These are phyloP conservation scores for Brachionus manjavacas DNA, from an alignment of 1,140 invertebrate genomes.

Conservation along the genomic window DNA sequence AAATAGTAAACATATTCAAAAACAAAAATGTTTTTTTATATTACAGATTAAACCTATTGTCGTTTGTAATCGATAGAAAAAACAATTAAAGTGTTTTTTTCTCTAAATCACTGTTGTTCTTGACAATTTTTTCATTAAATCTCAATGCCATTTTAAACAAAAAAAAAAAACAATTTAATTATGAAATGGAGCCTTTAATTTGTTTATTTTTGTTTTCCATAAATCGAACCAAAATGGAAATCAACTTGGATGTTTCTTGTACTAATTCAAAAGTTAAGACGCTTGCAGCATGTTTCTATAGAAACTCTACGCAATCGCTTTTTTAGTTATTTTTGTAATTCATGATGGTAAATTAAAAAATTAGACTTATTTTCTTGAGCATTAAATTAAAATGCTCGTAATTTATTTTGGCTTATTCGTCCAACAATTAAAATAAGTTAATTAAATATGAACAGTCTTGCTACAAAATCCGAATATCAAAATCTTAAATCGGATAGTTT, in stretches of 20 bases:
- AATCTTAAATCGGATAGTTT: conserved; percentile 3
- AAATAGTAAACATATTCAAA: no score
- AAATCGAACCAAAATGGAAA: background rate
- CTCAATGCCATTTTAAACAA: background rate
- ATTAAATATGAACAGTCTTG: background rate
- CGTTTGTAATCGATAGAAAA: background rate
- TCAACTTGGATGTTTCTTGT: conserved; percentile 27
- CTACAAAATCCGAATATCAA: background rate
- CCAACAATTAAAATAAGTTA: background rate
- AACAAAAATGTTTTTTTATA: background rate
- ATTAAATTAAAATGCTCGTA: background rate
- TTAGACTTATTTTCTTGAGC: background rate
- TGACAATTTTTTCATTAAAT: background rate
- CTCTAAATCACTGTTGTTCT: background rate
- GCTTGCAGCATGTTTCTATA: conserved; percentile 36
- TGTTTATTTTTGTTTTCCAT: conserved; percentile 32
- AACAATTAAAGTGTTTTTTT: background rate
- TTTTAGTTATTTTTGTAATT: background rate
- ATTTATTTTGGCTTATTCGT: conserved; percentile 2
- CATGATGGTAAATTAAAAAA: background rate
- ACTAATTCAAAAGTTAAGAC: conserved; percentile 26
- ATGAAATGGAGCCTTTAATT: background rate
- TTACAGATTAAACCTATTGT: background rate
- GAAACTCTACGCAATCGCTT: conserved; percentile 23
- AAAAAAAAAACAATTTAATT: background rate